Percentiles rank a stretch among this genome's conserved stretches.
Conservation (phyloP, 2,888 invertebrate species). For the Eupithecia tripunctaria region DNA sequence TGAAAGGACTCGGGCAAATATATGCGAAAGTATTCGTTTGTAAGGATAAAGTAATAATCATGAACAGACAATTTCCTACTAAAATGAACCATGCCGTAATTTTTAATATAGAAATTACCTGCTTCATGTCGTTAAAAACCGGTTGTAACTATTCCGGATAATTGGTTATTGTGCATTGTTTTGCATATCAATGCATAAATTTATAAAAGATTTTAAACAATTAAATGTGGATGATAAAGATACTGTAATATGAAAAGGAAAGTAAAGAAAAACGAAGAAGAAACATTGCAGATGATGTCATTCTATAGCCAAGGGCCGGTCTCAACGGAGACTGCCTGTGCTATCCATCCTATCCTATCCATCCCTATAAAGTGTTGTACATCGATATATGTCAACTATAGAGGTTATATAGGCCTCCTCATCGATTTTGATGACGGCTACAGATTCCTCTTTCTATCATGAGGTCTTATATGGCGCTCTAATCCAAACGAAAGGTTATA, state of each 20-base stretch:
- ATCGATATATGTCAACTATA: not conserved
- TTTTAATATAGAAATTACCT: not conserved
- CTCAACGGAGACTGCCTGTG: not conserved
- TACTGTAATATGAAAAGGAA: not conserved
- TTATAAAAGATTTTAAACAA: not conserved
- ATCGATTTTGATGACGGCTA: too few species aligned
- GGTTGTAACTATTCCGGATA: constrained; percentile 23
- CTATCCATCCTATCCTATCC: too few species aligned
- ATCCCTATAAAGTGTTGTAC: not conserved
- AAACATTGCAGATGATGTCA: not conserved
- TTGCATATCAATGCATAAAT: not conserved
- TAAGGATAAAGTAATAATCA: not conserved
- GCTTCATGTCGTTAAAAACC: constrained; percentile 2
- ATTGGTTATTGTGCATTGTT: constrained; percentile 36
- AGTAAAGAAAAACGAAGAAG: not conserved
- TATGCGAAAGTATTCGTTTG: not conserved
- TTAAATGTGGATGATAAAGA: not conserved
- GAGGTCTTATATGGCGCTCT: too few species aligned
- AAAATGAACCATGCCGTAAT: constrained; percentile 9
- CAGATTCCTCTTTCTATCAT: too few species aligned
- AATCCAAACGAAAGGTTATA: too few species aligned
- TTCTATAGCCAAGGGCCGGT: not conserved
- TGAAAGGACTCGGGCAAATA: not conserved
- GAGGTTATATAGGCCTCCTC: too few species aligned
- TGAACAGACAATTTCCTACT: constrained; percentile 1